Evolutionary conservation across 2,888 invertebrate genomes (phyloP), one percentile per base, ranked within the genome.

Genomic region (Salticus scenicus): DNA sequence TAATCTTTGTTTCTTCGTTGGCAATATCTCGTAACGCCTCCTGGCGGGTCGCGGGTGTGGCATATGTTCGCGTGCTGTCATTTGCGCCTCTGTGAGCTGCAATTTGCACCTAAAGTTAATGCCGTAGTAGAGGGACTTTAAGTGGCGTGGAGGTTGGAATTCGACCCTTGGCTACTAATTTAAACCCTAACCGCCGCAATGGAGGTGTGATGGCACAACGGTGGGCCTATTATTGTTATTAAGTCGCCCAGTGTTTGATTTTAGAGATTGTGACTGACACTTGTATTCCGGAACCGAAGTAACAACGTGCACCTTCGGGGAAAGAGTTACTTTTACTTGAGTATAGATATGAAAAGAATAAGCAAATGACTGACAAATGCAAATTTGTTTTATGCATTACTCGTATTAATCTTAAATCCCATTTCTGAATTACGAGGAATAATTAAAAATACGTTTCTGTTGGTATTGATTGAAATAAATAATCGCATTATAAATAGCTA

Each of bases 41-140:
- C 83, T 84, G 83, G 83, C 57, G 77, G 66, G 67, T n/a, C 47
- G 51, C 83, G 83, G 83, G 83, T 84, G 83, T 72, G 83, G 83
- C 83, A 33, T 66, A n/a, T 30, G 67, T 73, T 77, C 77, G 69
- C 67, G 72, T 64, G 73, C 72, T 84, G 83, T 84, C 83, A 84
- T 84, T 84, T 84, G 72, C 64, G 24, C 10, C 14, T 57, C 67
- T 51, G 77, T 67, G 77, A 51, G 30, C 77, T 77, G 73, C 83
- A 84, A 84, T 84, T 84, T 84, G 57, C 83, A 84, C 83, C 83
- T 77, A 66, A 57, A 66, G 33, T 73, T 84, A 84, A 84, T 84
- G 42, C 67, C 72, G 69, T 33, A 77, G 41, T 84, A 30, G 66
- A n/a, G 73, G 14, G 24, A 7, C 67, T 57, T 69, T 83, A 83